Evolutionary conservation across 2,888 invertebrate genomes (phyloP).

Genomic region (Adelphocoris suturalis): DNA sequence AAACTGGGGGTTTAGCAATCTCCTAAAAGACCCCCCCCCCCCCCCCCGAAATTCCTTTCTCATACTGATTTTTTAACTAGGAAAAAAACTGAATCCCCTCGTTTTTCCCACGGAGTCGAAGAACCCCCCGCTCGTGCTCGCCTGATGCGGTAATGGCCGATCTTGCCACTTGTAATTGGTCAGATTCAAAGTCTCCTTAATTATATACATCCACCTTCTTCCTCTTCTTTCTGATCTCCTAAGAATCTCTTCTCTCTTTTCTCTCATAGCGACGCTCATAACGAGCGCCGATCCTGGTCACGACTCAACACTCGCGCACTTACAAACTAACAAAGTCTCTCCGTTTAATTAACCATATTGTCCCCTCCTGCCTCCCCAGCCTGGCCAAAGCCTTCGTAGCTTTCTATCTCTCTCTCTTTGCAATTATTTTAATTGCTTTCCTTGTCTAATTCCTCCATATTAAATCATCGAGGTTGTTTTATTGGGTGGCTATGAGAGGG

Average conservation of each 20-base stretch:
- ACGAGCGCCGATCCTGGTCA: slow-evolving; percentile 70
- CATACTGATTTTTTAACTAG: background rate
- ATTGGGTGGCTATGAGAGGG: slow-evolving; percentile 44
- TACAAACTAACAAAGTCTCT: slow-evolving; percentile 61
- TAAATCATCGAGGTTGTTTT: slow-evolving; percentile 69
- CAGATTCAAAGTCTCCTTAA: slow-evolving; percentile 71
- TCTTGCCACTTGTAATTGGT: slow-evolving; percentile 73
- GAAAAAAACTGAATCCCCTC: slow-evolving; percentile 18
- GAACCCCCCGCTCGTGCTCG: slow-evolving; percentile 70
- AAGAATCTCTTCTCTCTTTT: slow-evolving; percentile 69
- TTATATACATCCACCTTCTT: slow-evolving; percentile 71
- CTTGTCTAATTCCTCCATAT: slow-evolving; percentile 72
- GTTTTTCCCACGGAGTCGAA: slow-evolving; percentile 66
- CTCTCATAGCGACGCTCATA: slow-evolving; percentile 69
- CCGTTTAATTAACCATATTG: slow-evolving; percentile 74
- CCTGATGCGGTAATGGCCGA: slow-evolving; percentile 72
- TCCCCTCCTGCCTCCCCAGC: slow-evolving; percentile 58
- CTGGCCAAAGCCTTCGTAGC: background rate
- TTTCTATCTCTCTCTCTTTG: slow-evolving; percentile 48
- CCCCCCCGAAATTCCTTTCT: background rate
- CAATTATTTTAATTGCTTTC: slow-evolving; percentile 73
- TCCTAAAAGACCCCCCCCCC: no score
- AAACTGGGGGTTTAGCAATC: no score
- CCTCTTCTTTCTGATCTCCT: slow-evolving; percentile 63
- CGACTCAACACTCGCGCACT: slow-evolving; percentile 71